Conservation (phyloP, 92 coral and sea anemone genomes). For the Bergia sp. region DNA sequence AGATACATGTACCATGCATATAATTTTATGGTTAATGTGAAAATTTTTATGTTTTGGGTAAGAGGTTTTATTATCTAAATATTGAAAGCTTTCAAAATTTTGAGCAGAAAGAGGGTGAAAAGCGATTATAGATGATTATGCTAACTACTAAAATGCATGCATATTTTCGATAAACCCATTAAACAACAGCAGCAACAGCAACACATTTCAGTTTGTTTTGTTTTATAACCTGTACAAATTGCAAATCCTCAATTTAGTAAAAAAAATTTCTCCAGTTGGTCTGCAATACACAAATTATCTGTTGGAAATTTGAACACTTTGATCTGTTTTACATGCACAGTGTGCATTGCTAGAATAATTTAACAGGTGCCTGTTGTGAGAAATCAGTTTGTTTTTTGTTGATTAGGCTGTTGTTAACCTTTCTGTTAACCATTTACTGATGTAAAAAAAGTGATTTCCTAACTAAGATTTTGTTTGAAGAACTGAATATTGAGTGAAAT, state of each 20-base stretch:
- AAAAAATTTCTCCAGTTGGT: background rate
- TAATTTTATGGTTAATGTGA: too few species aligned
- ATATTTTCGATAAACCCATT: background rate
- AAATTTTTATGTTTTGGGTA: too few species aligned
- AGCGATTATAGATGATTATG: background rate
- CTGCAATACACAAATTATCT: background rate
- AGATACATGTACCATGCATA: too few species aligned
- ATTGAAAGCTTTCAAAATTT: too few species aligned
- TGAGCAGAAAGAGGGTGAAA: background rate
- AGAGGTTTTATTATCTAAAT: too few species aligned
- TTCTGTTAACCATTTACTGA: background rate
- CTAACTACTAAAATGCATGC: background rate
- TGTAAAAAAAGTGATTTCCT: background rate
- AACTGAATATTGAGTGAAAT: background rate
- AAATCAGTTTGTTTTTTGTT: too few species aligned
- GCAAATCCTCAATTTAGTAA: constrained; percentile 17
- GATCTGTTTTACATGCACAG: too few species aligned
- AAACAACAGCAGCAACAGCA: background rate
- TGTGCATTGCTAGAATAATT: too few species aligned
- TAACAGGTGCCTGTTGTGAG: background rate
- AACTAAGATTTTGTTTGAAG: background rate
- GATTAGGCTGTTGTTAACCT: too few species aligned
- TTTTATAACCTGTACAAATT: background rate
- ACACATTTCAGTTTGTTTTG: background rate
- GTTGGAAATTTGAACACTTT: too few species aligned